Percentiles rank a stretch among this genome's conserved stretches.
Evolutionary conservation across 1,140 invertebrate genomes (phyloP).

Genomic region (Heliconius melpomene): DNA sequence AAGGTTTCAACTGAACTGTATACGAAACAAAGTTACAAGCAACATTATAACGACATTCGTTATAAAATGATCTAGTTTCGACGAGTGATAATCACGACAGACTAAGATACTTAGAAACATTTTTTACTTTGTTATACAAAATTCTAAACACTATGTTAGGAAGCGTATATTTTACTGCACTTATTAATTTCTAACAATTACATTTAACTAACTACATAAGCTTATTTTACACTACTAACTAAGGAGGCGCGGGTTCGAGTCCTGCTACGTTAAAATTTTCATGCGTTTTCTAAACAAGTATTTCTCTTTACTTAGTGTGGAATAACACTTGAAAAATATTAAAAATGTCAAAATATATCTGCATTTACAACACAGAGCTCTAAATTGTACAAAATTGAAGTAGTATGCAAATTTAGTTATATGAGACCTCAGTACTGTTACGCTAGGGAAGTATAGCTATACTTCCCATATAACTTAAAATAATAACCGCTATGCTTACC

Average conservation of each 20-base stretch:
- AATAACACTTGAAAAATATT: too few species aligned
- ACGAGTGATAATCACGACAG: background rate
- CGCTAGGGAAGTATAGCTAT: too few species aligned
- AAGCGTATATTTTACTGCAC: background rate
- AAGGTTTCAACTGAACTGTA: too few species aligned
- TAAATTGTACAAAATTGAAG: background rate
- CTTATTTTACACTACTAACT: too few species aligned
- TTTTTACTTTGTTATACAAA: background rate
- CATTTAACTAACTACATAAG: too few species aligned
- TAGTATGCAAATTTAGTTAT: background rate
- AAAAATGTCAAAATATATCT: background rate
- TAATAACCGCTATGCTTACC: conserved; percentile 5
- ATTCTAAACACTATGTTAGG: background rate
- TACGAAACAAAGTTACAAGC: too few species aligned
- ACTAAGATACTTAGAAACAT: background rate
- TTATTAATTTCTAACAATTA: too few species aligned
- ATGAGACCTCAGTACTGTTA: background rate
- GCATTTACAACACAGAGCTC: background rate
- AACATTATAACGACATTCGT: too few species aligned
- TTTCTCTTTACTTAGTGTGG: too few species aligned
- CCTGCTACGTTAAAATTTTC: too few species aligned
- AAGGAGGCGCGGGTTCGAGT: too few species aligned
- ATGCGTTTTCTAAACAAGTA: too few species aligned
- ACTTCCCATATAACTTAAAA: background rate
- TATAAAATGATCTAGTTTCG: background rate